Conservation (phyloP, 1,140 invertebrate species). For the Popillia japonica region DNA sequence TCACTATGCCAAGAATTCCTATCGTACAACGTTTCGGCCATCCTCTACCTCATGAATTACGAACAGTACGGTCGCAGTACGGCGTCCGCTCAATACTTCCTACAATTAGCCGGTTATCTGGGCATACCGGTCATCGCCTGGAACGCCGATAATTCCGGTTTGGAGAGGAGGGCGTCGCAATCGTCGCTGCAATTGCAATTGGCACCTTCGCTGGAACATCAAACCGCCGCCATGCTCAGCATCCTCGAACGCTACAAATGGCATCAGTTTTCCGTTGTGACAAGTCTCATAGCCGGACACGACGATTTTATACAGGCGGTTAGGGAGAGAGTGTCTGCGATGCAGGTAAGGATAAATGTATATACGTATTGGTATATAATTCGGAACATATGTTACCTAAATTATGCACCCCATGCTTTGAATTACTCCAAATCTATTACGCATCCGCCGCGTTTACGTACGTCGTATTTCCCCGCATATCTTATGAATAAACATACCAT, state of each 20-base stretch:
- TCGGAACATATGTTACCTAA: too few relatives aligned
- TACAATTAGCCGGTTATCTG: conserved; percentile 78
- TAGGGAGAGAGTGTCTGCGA: conserved; percentile 81
- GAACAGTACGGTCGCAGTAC: conserved; percentile 88
- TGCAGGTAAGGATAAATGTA: conserved; percentile 74
- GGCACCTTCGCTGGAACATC: conserved; percentile 92
- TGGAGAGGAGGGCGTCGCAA: conserved; percentile 79
- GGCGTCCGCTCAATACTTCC: conserved; percentile 91
- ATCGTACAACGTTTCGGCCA: conserved; percentile 86
- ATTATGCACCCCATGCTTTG: too few relatives aligned
- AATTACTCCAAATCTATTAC: too few relatives aligned
- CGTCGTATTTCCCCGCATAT: too few relatives aligned
- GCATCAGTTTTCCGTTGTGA: conserved; percentile 94
- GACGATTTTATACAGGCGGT: conserved; percentile 95
- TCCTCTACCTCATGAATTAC: conserved; percentile 93
- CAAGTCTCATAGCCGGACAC: conserved; percentile 92
- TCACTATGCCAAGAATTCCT: conserved; percentile 90
- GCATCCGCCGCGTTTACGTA: too few relatives aligned
- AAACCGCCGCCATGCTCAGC: conserved; percentile 91
- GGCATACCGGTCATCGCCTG: conserved; percentile 91
- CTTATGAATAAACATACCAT: too few relatives aligned
- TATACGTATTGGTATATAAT: too few relatives aligned
- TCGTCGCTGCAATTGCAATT: conserved; percentile 87
- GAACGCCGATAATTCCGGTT: conserved; percentile 89
- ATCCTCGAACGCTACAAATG: conserved; percentile 94